Evolutionary conservation across 2,113 vertebrate genomes (phyloP).

Genomic region (Archilochus colubris): DNA sequence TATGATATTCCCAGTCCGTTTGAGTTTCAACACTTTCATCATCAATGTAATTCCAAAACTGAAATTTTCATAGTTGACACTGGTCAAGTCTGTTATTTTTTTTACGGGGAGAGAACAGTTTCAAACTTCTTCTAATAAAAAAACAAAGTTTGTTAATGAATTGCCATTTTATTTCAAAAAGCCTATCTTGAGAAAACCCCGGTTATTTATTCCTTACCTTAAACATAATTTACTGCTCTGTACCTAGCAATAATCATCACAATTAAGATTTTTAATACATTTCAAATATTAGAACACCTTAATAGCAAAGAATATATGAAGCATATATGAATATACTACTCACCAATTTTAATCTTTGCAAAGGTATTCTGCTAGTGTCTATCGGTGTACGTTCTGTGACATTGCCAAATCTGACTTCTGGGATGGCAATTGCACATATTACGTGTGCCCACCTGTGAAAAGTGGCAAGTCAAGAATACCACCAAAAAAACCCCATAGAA

Average conservation of each 20-base stretch:
- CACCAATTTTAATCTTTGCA: slow-evolving; percentile 95
- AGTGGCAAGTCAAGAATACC: slow-evolving; percentile 59
- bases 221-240: neutral
- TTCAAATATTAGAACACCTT: slow-evolving; percentile 24
- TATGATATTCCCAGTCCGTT: neutral
- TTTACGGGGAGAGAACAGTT: neutral
- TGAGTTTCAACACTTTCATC: neutral
- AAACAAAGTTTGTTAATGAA: neutral
- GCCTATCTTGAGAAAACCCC: neutral
- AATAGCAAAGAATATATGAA: slow-evolving; percentile 25
- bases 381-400: slow-evolving; percentile 89
- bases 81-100: neutral
- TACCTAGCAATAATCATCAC: neutral
- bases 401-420: slow-evolving; percentile 91
- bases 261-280: neutral
- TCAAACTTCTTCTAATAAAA: neutral
- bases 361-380: slow-evolving; percentile 90
- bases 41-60: neutral
- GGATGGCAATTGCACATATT: slow-evolving; percentile 93
- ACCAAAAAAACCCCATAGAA: slow-evolving; percentile 3
- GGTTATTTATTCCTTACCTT: neutral
- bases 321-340: slow-evolving; percentile 68
- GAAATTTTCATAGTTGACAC: neutral
- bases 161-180: neutral
- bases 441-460: slow-evolving; percentile 93